Evolutionary conservation across 2,113 vertebrate genomes (phyloP), one percentile per base, ranked within the genome.

Genomic region (Bagarius yarrelli): DNA sequence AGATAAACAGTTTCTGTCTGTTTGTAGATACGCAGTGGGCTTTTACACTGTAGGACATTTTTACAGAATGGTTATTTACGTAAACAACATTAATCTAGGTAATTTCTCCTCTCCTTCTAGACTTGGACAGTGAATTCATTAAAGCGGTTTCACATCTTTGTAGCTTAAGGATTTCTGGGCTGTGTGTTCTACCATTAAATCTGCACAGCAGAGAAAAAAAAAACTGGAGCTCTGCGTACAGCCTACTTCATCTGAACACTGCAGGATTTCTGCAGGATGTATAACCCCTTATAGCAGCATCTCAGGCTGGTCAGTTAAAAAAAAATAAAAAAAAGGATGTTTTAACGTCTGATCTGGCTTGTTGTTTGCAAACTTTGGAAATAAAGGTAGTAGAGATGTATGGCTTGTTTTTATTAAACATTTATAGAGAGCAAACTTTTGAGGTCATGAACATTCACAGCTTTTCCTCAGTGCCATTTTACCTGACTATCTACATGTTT

Each of bases 61-160:
- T 71, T 34, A 80, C 55, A 60, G 36, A 72, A 72, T 80, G 36
- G 55, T 61, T 71, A 47, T 60, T 80, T 80, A 71, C 52, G 40
- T 60, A 80, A 80, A 72, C 66, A 80, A 18, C 67, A 80, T 80
- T 72, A 60, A 72, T 80, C 55, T 71, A 30, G 55, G 56, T 60
- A 72, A 72, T 71, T 72, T 80, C n/a, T 60, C 36, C 32, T 57
- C n/a, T 79, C 52, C 5, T 57, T 16, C 36, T 69, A 59, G n/a
- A 44, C 64, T 47, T 15, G 23, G 32, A 61, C 50, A 25, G 30
- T 36, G 61, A 50, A 40, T 30, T 71, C 8, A n/a, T 27, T 47
- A 25, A 80, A 71, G 25, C 60, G 66, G 55, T 23, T 47, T 71
- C 36, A 34, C 13, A 18, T 71, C 36, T 70, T 70, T 55, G 23